Evolutionary conservation across 2,888 invertebrate genomes (phyloP).

Genomic region (Sacculina carcini): DNA sequence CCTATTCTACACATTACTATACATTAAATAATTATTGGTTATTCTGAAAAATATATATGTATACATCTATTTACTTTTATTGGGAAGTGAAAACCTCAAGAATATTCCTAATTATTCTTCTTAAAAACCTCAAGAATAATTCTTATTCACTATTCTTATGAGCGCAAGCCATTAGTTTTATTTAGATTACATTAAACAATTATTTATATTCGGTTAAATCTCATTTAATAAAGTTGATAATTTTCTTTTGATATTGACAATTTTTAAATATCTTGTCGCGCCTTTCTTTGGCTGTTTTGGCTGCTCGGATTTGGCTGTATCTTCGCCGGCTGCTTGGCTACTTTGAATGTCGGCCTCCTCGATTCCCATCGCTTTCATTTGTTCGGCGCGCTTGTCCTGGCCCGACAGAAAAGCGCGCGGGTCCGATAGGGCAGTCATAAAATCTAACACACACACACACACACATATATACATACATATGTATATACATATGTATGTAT

Average conservation of each 20-base stretch:
- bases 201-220: background rate
- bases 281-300: background rate
- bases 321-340: constrained; percentile 10
- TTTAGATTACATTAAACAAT: too few relatives aligned
- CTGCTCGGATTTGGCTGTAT: background rate
- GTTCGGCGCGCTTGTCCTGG: constrained; percentile 58
- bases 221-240: background rate
- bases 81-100: too few relatives aligned
- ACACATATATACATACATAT: constrained; percentile 3
- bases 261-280: too few relatives aligned
- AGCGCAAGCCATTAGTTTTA: too few relatives aligned
- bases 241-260: constrained; percentile 14
- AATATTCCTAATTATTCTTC: too few relatives aligned
- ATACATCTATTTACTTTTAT: too few relatives aligned
- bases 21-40: too few relatives aligned
- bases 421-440: background rate
- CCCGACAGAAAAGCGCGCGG: constrained; percentile 21
- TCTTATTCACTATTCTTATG: too few relatives aligned
- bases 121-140: too few relatives aligned
- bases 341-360: constrained; percentile 36
- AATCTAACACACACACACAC: constrained; percentile 2
- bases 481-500: background rate
- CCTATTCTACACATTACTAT: too few relatives aligned
- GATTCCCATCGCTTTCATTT: constrained; percentile 86
- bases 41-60: too few relatives aligned